Percentiles rank a stretch among this genome's conserved stretches.
Conservation (phyloP, 2,797 vertebrate genomes). For the Cryptoprocta ferox region DNA sequence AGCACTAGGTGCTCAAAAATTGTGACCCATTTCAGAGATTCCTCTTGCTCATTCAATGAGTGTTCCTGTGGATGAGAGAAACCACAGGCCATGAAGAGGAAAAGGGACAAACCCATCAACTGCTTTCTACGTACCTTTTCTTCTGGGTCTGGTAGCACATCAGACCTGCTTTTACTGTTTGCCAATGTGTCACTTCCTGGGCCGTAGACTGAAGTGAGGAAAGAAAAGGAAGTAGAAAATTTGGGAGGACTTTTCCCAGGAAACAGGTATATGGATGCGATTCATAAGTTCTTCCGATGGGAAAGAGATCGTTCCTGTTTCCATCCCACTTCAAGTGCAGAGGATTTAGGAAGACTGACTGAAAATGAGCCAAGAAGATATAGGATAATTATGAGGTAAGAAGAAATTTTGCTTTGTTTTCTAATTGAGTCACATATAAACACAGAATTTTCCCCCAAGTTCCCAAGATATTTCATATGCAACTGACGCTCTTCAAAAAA, state of each 20-base stretch:
- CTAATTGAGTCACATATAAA: background rate
- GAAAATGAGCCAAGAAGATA: background rate
- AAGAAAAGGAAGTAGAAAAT: background rate
- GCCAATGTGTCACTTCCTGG: background rate
- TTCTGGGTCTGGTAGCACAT: background rate
- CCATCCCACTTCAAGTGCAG: background rate
- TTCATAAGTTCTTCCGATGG: background rate
- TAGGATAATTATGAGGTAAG: background rate
- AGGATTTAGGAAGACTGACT: background rate
- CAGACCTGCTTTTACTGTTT: background rate
- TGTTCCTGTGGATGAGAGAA: background rate
- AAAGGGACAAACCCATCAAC: background rate
- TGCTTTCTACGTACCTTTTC: background rate
- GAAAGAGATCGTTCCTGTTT: background rate
- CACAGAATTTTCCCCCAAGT: conserved; percentile 31
- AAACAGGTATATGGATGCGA: background rate
- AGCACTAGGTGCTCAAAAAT: background rate
- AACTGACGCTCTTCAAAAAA: background rate
- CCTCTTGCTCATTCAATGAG: background rate
- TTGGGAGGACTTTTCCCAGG: background rate
- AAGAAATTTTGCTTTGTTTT: conserved; percentile 49
- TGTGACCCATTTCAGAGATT: background rate
- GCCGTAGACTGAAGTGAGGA: background rate
- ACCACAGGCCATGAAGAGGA: background rate
- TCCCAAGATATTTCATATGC: conserved; percentile 32